These are phyloP conservation scores for Periparus ater DNA, from an alignment of 2,797 vertebrate genomes.

Conservation along the genomic window DNA sequence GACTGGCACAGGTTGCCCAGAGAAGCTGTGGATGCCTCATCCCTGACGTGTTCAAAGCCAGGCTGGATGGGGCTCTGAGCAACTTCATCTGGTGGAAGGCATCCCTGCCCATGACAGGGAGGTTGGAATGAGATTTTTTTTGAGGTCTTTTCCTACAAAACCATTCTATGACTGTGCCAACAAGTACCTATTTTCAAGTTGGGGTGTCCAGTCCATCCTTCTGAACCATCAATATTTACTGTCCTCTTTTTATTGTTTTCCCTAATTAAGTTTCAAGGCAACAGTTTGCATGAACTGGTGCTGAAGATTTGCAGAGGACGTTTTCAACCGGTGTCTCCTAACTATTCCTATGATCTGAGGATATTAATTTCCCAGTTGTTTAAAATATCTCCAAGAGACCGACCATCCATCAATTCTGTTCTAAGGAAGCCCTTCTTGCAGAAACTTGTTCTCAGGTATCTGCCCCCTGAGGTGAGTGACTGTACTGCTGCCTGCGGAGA, in stretches of 20 bases:
- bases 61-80: not conserved
- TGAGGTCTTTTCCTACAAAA: not conserved
- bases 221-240: not conserved
- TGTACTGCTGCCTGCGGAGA: not conserved
- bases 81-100: fast-evolving
- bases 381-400: slow-evolving; percentile 83
- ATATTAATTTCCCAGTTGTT: slow-evolving; percentile 86
- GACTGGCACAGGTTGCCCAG: not conserved
- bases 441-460: slow-evolving; percentile 76
- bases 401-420: slow-evolving; percentile 88
- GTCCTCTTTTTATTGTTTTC: not conserved
- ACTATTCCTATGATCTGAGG: slow-evolving; percentile 82
- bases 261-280: slow-evolving; percentile 85
- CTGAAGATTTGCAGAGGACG: slow-evolving; percentile 87
- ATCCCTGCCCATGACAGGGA: not conserved
- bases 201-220: not conserved
- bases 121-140: not conserved
- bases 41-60: not conserved
- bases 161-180: not conserved
- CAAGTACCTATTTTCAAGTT: not conserved
- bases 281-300: slow-evolving; percentile 84
- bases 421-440: slow-evolving; percentile 84
- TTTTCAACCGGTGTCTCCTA: slow-evolving; percentile 79
- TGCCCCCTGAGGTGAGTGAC: slow-evolving; percentile 81
- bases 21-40: not conserved